Evolutionary conservation across 2,113 vertebrate genomes (phyloP), one percentile per base, ranked within the genome.

Genomic region (Trichechus manatus): DNA sequence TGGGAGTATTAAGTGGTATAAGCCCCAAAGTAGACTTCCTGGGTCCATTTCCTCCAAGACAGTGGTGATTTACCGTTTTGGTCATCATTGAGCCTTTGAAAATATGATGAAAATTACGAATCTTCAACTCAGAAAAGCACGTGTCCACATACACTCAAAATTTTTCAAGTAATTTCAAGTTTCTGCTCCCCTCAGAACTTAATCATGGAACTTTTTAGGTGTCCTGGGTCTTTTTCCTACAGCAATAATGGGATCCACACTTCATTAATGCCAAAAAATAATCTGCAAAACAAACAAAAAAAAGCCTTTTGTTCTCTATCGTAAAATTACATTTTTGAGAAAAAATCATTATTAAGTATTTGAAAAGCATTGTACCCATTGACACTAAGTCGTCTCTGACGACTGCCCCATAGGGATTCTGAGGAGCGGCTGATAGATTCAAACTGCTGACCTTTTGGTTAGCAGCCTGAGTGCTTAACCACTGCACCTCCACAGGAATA

Each of bases 321-420:
- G 1, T 36, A 94, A 97, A 97, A 97, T 83, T 6, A 9, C 68
- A 79, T 87, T 97, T 97, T 98, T 56, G 87, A 96, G 64, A 88
- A 72, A 82, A 97, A 97, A 87, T 29, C 75, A n/a, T 90, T 87
- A 36, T 31, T 92, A 61, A 70, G 83, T 95, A 97, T 96, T 97
- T 97, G 61, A 75, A 15, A 56, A 8, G 9, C 15, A 56, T 56
- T 56, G 11, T 17, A 13, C 50, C 8, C 50, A 53, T 53, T 53
- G 50, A 4, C 13, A 13, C 9, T 8, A 5, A 53, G 50, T 53
- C 50, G 13, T 10, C 50, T 53, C 50, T 13, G 50, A 10, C 6
- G 13, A 53, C 50, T 53, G 50, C 13, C 50, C 50, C 50, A 53
- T 13, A 53, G 50, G 50, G 13, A 13, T 8, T 13, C 50, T 13